Evolutionary conservation across 2,888 invertebrate genomes (phyloP), one percentile per base, ranked within the genome.

Genomic region (Epistrophella euchroma): DNA sequence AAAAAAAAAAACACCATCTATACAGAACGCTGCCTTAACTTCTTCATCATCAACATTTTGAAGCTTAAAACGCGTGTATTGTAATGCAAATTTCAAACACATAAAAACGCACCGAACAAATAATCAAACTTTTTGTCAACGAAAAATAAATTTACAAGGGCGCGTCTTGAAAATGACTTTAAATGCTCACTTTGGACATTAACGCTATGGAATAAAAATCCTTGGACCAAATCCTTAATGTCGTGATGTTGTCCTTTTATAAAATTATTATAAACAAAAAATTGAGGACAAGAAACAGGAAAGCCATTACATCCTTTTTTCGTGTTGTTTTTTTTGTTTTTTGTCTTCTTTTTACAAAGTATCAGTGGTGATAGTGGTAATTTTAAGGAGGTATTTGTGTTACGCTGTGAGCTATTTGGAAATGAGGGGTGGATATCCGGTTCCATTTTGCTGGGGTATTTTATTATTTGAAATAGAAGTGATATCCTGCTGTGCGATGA

Each of bases 51-150:
- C 80, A 75, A 79, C 56, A 78, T 75, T 64, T 64, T 76, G 37
- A 81, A 68, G 77, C 82, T 82, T 71, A 86, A 86, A 86, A 86
- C 64, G 86, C 78, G 70, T 78, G 77, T 86, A 86, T 86, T 86
- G 86, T 86, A 45, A 86, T 86, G 86, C 86, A 86, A 86, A 86
- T 86, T 78, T 45, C 11, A 47, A 47, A 58, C 43, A 80, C 81
- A 77, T 81, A 56, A 68, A 76, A 64, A 45, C 43, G 37, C 32
- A 60, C 60, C 43, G 52, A 75, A 75, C 71, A 71, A 74, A 72
- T 66, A 60, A 60, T 74, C 56, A 66, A 73, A 76, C 66, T 76
- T 74, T 76, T 74, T 47, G 58, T 43, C 52, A 52, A n/a, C 7
- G 15, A 62, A 71, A 60, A 22, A 22, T 5, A 73, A 22, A 71